Conservation (phyloP, 1,140 invertebrate species). For the Eciton burchellii region DNA sequence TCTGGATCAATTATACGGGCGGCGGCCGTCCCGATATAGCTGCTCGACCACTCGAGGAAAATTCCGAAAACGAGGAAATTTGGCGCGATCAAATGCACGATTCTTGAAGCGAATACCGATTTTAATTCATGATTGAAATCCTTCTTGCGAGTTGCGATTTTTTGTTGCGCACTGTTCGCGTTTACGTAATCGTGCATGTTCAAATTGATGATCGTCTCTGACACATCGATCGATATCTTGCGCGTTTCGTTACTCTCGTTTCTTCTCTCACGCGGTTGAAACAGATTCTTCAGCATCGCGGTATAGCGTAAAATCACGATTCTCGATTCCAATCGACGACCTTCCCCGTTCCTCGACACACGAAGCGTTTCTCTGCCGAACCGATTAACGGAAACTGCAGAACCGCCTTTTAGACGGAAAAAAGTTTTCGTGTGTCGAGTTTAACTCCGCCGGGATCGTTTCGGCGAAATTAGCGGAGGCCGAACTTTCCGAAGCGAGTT, state of each 20-base stretch:
- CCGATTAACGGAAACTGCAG: conserved; percentile 31
- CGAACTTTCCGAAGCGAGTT: conserved; percentile 45
- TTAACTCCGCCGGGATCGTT: conserved; percentile 21
- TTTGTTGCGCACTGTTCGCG: background rate
- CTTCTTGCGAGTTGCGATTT: background rate
- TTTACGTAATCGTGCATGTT: background rate
- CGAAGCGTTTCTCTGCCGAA: background rate
- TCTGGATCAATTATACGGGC: conserved; percentile 52
- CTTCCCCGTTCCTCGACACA: too few relatives aligned
- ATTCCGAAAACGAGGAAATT: conserved; percentile 32
- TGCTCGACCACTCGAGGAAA: conserved; percentile 1
- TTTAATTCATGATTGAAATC: conserved; percentile 46
- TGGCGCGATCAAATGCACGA: conserved; percentile 35
- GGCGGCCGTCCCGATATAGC: conserved; percentile 36
- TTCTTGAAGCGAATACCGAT: background rate
- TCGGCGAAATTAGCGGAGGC: conserved; percentile 44
- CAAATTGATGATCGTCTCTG: background rate
- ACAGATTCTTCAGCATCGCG: background rate
- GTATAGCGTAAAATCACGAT: background rate
- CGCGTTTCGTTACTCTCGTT: background rate
- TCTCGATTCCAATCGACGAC: background rate
- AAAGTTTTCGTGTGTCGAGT: conserved; percentile 27
- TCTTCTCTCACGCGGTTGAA: background rate
- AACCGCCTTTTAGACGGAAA: background rate
- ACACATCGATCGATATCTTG: background rate